Percentiles rank a stretch among this genome's conserved stretches.
phyloP scores from a whole-genome alignment of 2,888 invertebrate genomes.

The Congeria kusceri region DNA sequence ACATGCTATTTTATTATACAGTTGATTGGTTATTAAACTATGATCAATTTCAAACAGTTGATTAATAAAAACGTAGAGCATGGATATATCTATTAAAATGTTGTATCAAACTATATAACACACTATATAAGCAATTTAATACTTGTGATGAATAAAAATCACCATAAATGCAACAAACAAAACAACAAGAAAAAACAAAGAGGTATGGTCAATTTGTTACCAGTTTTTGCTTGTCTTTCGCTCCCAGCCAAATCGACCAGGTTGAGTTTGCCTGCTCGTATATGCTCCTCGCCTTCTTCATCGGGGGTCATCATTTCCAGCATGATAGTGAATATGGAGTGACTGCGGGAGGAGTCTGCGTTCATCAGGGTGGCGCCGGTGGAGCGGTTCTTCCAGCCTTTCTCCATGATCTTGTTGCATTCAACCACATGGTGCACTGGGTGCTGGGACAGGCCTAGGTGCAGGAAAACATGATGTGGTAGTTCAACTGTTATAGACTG shows the following conservation, averaged over 20 bases:
- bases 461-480: no score
- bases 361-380: constrained; percentile 96
- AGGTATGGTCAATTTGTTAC: constrained; percentile 74
- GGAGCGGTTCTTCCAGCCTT: constrained; percentile 92
- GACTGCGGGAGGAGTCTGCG: constrained; percentile 92
- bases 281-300: constrained; percentile 87
- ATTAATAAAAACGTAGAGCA: no score
- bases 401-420: constrained; percentile 91
- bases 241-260: constrained; percentile 96
- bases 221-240: constrained; percentile 92
- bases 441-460: constrained; percentile 89
- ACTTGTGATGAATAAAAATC: no score
- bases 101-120: no score
- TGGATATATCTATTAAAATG: no score
- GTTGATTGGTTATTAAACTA: no score
- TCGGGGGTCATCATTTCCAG: constrained; percentile 91
- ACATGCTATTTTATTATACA: no score
- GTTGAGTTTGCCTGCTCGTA: constrained; percentile 92
- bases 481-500: no score
- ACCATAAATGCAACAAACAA: no score
- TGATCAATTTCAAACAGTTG: no score
- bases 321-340: constrained; percentile 94
- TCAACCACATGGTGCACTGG: constrained; percentile 92
- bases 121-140: no score
- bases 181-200: no score